Base-by-base conservation (phyloP, 2,797 vertebrate species). In the Tadarida brasiliensis region DNA sequence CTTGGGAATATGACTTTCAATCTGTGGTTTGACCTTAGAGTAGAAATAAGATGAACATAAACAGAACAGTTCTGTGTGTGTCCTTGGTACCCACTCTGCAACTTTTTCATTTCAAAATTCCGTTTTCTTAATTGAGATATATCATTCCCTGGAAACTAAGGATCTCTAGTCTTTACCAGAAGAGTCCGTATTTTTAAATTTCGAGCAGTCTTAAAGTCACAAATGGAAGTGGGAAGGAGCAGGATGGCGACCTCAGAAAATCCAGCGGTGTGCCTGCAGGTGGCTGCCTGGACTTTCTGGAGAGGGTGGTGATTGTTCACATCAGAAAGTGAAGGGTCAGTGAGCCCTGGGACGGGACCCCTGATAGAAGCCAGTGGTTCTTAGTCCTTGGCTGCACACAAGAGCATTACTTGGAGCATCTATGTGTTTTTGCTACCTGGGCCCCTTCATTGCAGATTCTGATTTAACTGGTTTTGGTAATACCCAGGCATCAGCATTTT, bases 121-220 rank as follows among this genome's bases (percentile, higher is more conserved):
- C 26, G 8, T 76, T 94, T 83, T 91, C 39, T 92, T 87, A 65
- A 63, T 82, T 96, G 54, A 44, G 51, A 87, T 91, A 92, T 94
- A 11, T 87, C 54, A 26, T 26, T 88, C 57, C 20, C 47, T 90
- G 7, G 51, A 78, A 91, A 70, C 78, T 49, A 91, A 73, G 24
- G 3, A 33, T 63, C 30, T 82, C n/a, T 1, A 63, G 73, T 63
- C 33, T 91, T 92, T 89, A 65, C 22, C 22, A 84, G 59, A 84
- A 90, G 47, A 86, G 12, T 51, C 6, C 7, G 0, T 24, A 63
- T 59, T 77, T 93, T 19, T 15, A 83, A 65, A 28, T 16, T 51
- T 85, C 39, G 33, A 86, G 11, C 26, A 24, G 22, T 87, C n/a
- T 93, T 87, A 85, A 90, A 81, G 33, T 80, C 92, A 70, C 10